Conservation (phyloP, 2,113 vertebrate genomes). For the Rhipidura dahli region DNA sequence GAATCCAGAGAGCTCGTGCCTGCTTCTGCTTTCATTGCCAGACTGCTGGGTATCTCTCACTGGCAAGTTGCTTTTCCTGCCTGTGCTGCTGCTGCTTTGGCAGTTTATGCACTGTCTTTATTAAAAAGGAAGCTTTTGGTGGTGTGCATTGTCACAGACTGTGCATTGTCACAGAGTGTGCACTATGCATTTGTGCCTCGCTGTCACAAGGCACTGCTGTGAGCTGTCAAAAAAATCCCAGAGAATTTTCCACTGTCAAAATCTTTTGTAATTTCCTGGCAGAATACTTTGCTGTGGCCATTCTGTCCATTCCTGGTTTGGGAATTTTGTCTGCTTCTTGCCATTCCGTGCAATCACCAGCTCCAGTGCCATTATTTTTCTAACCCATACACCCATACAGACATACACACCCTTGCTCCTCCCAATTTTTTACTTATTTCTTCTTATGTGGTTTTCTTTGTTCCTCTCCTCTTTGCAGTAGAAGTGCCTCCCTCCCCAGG, state of each 20-base stretch:
- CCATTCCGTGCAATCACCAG: neutral
- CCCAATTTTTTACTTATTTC: neutral
- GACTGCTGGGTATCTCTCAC: neutral
- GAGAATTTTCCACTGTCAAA: neutral
- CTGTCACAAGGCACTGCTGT: neutral
- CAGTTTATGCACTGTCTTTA: neutral
- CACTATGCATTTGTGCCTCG: neutral
- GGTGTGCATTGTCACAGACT: neutral
- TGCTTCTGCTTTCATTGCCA: neutral
- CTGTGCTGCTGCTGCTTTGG: neutral
- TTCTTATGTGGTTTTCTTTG: neutral
- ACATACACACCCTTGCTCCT: fast-evolving
- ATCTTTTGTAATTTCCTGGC: fast-evolving
- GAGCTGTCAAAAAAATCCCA: neutral
- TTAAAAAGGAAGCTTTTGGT: neutral
- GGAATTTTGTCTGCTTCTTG: neutral
- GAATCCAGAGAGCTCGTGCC: neutral
- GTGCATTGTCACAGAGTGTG: neutral
- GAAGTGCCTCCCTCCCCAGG: neutral
- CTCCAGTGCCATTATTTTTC: neutral
- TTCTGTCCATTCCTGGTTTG: neutral
- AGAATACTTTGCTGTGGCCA: neutral
- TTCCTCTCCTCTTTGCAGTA: neutral
- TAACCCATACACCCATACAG: neutral
- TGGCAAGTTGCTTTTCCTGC: neutral